A percentile compares a stretch with the other conserved stretches of the same genome.
phyloP scores from a whole-genome alignment of 2,113 vertebrate species.

The Hemicordylus capensis region DNA sequence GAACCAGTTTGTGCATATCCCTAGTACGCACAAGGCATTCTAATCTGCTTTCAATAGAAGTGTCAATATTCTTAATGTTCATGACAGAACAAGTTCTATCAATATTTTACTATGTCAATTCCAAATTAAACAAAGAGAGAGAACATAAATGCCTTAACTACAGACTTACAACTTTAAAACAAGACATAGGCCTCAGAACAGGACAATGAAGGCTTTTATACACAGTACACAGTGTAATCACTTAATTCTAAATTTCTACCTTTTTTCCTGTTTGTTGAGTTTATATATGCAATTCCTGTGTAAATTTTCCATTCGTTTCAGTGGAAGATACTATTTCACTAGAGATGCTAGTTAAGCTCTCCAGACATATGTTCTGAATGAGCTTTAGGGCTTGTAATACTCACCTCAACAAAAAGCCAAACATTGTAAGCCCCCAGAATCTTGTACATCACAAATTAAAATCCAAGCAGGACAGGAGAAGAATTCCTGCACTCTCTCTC shows the following conservation, averaged over 20 bases:
- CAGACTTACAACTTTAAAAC: background rate
- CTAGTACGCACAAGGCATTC: background rate
- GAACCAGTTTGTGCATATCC: too few species aligned
- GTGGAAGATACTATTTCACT: background rate
- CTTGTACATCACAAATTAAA: too few species aligned
- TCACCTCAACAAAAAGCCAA: too few species aligned
- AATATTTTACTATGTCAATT: background rate
- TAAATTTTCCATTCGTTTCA: background rate
- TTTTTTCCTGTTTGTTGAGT: background rate
- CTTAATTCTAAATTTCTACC: background rate
- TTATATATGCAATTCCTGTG: background rate
- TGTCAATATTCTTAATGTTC: background rate
- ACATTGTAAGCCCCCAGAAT: too few species aligned
- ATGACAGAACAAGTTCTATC: background rate
- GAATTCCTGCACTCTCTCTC: too few species aligned
- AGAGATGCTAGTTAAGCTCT: too few species aligned
- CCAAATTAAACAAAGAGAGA: background rate
- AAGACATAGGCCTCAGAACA: background rate
- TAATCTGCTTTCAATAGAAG: background rate
- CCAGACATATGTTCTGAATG: too few species aligned
- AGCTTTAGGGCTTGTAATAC: too few species aligned
- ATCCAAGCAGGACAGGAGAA: too few species aligned
- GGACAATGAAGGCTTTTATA: background rate
- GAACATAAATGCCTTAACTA: background rate
- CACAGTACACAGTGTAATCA: background rate